Conservation (phyloP, 1,140 invertebrate genomes). For the Homarus americanus region DNA sequence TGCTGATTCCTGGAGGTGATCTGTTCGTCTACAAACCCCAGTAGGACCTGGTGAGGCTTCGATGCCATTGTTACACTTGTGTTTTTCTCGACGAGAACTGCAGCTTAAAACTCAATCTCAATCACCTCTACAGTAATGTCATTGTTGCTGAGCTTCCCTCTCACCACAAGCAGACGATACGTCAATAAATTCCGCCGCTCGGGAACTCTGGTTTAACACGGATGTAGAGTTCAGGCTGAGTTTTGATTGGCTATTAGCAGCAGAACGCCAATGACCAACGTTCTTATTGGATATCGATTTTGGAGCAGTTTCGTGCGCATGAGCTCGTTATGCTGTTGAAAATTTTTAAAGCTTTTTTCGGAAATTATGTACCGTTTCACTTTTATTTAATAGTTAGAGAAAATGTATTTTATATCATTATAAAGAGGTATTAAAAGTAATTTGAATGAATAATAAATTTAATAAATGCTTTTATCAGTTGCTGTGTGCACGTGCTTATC, state of each 20-base stretch:
- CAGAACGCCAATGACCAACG: neutral
- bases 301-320: slow-evolving; percentile 37
- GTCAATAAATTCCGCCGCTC: slow-evolving; percentile 65
- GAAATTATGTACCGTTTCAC: slow-evolving; percentile 20
- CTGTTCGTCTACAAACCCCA: slow-evolving; percentile 59
- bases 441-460: too few relatives aligned
- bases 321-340: slow-evolving; percentile 21
- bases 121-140: slow-evolving; percentile 16
- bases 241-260: slow-evolving; percentile 31
- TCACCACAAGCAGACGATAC: slow-evolving; percentile 58
- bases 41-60: slow-evolving; percentile 51
- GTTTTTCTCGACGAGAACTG: neutral
- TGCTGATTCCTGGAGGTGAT: slow-evolving; percentile 45
- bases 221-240: neutral
- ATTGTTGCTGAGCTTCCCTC: slow-evolving; percentile 26
- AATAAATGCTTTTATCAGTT: neutral
- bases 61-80: slow-evolving; percentile 49
- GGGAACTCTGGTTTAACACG: neutral
- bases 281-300: slow-evolving; percentile 48
- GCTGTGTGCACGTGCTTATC: neutral
- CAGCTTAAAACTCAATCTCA: neutral
- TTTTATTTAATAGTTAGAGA: neutral
- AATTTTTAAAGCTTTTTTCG: slow-evolving; percentile 41
- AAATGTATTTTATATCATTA: neutral
- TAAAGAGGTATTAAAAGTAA: too few relatives aligned